Evolutionary conservation across 1,140 invertebrate genomes (phyloP), one percentile per base, ranked within the genome.

Genomic region (Patella vulgata): DNA sequence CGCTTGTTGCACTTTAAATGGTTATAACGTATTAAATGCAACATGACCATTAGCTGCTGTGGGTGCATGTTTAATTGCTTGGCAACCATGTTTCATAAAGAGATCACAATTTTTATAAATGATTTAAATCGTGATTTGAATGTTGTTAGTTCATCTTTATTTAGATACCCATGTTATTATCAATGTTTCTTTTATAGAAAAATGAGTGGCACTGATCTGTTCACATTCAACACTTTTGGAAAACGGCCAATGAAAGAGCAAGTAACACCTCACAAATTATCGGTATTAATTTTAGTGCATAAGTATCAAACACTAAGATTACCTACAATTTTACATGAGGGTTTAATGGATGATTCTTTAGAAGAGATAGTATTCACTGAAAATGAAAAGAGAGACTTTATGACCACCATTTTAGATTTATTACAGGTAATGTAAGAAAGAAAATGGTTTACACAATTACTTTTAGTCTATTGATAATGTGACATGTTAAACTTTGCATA

Each of bases 241-340:
- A 58, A 55, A 42, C 71, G 67, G 33, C 64, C 64, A 12, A 40
- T 67, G 12, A 74, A 75, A 48, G 80, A 83, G 44, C 73, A 79
- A 50, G 75, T 84, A 4, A 83, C 79, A 8, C 71, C 81, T n/a
- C 78, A 83, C 66, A 83, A 83, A 62, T 70, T 84, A 53, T 68
- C 78, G 0, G 48, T 84, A 25, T 66, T 84, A 31, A 70, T 79
- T 31, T 42, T 82, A 40, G 70, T 84, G 12, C 63, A 77, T 43
- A 79, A 83, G 58, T 79, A 82, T 52, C 77, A 77, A 51, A 33
- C 52, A 28, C 55, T 77, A 19, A 69, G 64, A 39, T n/a, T n/a
- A n/a, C n/a, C n/a, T n/a, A n/a, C n/a, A n/a, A n/a, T n/a, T n/a
- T 61, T 55, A 40, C 40, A 54, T 19, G 25, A 21, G 19, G 19